Conservation (phyloP, 2,888 invertebrate species). For the Lamellibrachia columna region DNA sequence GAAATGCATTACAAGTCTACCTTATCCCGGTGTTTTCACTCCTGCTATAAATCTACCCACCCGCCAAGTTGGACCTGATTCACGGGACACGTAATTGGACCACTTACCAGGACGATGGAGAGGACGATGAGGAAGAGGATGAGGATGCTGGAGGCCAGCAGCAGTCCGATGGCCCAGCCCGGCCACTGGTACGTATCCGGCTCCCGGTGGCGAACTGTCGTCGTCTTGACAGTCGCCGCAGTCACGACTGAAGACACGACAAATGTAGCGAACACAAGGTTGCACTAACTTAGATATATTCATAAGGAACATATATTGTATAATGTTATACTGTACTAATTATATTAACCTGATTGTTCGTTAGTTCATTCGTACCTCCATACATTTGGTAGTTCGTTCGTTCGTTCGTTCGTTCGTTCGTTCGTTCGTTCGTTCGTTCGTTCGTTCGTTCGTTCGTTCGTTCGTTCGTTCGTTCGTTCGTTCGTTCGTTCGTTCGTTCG, state of each 20-base stretch:
- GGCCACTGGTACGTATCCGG: background rate
- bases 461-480: no score
- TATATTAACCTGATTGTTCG: background rate
- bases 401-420: background rate
- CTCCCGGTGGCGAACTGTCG: background rate
- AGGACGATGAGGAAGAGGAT: background rate
- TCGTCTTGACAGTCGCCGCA: background rate
- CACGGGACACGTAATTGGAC: background rate
- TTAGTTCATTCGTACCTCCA: background rate
- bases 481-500: no score
- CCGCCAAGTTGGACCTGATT: background rate
- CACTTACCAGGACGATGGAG: background rate
- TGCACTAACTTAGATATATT: background rate
- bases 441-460: no score
- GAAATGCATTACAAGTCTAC: no score
- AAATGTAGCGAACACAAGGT: background rate
- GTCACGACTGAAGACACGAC: background rate
- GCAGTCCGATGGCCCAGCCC: background rate
- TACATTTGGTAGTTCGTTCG: background rate
- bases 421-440: background rate
- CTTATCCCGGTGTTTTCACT: background rate
- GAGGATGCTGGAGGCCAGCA: background rate
- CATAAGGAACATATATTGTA: background rate
- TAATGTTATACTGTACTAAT: background rate
- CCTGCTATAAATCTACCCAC: background rate